Base-by-base conservation (phyloP, 2,888 invertebrate species). In the Drosophila subquinaria region DNA sequence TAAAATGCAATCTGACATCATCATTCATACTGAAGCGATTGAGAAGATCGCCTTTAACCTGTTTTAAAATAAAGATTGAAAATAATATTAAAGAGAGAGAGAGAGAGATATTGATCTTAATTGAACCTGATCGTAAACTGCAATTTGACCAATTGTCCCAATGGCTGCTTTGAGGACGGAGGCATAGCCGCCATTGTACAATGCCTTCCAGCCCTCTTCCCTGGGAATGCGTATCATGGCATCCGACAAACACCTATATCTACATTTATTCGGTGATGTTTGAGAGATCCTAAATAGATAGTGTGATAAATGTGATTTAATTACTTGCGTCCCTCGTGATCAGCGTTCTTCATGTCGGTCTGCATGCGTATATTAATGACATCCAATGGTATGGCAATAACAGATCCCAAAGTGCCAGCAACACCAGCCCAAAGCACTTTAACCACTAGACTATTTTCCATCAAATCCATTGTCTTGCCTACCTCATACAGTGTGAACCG, bases 361-460 rank as follows among this genome's bases (percentile, higher is more conserved):
- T 82, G 81, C 81, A 82, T 82, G 2, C 81, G 73, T 0, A 82
- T 62, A 60, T 81, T 83, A 3, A 82, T 55, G 10, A 82, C 63
- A 55, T 82, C 81, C 23, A 69, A 36, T 15, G 81, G 81, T 35
- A 81, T 75, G 3, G 71, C 78, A 3, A 63, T 10, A 2, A 62
- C 13, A 2, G 84, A 65, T 2, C 69, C 73, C 11, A 61, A 3
- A 0, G 43, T 23, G 1, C 81, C 81, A 1, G 81, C 73, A 47
- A 57, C 23, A 15, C 74, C 64, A 9, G 84, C 84, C 10, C 73
- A 3, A 1, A 45, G 1, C 0, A 81, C 43, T 33, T 77, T 83
- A 4, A 40, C 47, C 1, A 51, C 2, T 0, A 73, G 35, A 15
- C 33, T 40, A 27, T 80, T 53, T 0, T 61, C 2, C 23, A 68